Base-by-base conservation (phyloP, 1,140 invertebrate genomes). In the Drosophila leontia region DNA sequence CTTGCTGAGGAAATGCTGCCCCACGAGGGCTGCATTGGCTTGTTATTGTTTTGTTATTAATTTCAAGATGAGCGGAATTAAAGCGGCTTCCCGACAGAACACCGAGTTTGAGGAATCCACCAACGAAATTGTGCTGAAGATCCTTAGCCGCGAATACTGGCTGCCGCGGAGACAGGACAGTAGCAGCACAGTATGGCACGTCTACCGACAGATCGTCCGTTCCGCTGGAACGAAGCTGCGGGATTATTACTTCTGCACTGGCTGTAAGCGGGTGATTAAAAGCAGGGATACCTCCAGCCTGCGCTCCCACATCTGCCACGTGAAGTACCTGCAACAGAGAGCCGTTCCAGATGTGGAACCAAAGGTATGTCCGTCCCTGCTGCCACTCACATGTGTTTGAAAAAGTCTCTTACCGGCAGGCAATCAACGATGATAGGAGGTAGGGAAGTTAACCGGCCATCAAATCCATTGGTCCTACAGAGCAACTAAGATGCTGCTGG, bases 111-210 rank as follows among this genome's bases (percentile, higher is more conserved):
- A 51, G n/a, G 83, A 85, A 61, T 44, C 79, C 8, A 57, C 39
- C 11, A 17, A 26, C 7, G 78, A 71, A 17, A 75, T 87, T 37
- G 17, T 80, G 19, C 15, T 42, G 3, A 87, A 87, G 64, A 77
- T 88, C 15, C 37, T 74, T 8, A 47, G 51, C 6, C 68, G 78
- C 9, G 80, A 84, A 4, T 87, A 87, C 23, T 51, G 41, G 9
- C 48, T 87, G 11, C 65, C 81, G 0, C 68, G 69, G 15, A 67
- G 69, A 29, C 47, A 80, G 3, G 65, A 78, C 62, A 23, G 23
- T 23, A 23, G 72, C 8, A 88, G 78, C 51, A 68, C 77, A 0
- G 78, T 88, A 13, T 87, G 84, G 84, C 65, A 81, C 11, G 65
- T 87, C 1, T 87, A 69, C 41, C 57, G 85, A 0, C 84, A 80